These are phyloP conservation scores for Rhingia rostrata DNA, from an alignment of 2,888 invertebrate genomes.

Conservation along the genomic window DNA sequence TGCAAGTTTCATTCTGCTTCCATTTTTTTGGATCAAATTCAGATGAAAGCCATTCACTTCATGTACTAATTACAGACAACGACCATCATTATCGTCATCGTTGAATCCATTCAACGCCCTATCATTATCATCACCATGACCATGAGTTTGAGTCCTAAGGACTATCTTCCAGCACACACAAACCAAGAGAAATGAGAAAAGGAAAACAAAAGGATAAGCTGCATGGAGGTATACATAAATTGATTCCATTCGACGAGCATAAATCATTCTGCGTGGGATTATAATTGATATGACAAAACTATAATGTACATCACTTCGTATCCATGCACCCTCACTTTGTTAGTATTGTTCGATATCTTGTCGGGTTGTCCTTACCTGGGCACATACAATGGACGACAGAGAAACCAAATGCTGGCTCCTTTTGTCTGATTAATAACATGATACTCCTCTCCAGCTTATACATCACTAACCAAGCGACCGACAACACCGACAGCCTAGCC, in stretches of 20 bases:
- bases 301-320: conserved; percentile 65
- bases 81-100: conserved; percentile 55
- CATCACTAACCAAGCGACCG: conserved; percentile 25
- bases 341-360: background rate
- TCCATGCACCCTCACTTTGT: conserved; percentile 1
- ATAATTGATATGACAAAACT: conserved; percentile 74
- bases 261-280: conserved; percentile 70
- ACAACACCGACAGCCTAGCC: background rate
- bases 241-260: conserved; percentile 69
- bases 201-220: conserved; percentile 59
- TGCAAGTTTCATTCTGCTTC: conserved; percentile 23
- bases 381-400: conserved; percentile 51
- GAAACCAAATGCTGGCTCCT: conserved; percentile 68
- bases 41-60: conserved; percentile 68
- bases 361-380: conserved; percentile 45
- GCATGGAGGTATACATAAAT: conserved; percentile 51
- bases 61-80: conserved; percentile 70
- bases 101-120: conserved; percentile 36
- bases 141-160: background rate
- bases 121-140: conserved; percentile 56
- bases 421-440: conserved; percentile 72
- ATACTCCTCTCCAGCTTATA: conserved; percentile 55
- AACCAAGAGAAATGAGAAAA: background rate
- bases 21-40: conserved; percentile 56
- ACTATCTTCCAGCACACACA: conserved; percentile 17